These are phyloP conservation scores for Campoletis raptor DNA, from an alignment of 2,888 invertebrate species.

Conservation along the genomic window DNA sequence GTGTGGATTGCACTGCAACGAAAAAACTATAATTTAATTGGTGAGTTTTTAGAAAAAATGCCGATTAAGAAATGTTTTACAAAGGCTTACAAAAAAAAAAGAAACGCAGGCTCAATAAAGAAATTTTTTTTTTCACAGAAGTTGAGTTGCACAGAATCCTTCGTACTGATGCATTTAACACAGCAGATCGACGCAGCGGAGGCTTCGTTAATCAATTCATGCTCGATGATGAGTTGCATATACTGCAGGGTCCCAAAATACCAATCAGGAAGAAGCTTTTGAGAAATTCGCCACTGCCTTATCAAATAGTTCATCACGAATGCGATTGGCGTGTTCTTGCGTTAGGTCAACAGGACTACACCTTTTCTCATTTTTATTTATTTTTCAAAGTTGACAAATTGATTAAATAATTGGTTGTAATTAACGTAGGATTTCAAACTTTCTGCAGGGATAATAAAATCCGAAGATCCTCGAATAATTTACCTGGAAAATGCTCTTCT, in stretches of 20 bases:
- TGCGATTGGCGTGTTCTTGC: conserved; percentile 88
- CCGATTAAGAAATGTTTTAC: not conserved
- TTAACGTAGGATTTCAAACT: not conserved
- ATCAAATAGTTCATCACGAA: conserved; percentile 87
- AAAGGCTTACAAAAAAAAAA: not conserved
- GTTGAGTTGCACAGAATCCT: conserved; percentile 88
- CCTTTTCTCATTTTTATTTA: not conserved
- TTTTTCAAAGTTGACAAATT: not conserved
- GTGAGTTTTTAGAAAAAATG: conserved; percentile 80
- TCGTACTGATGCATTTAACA: conserved; percentile 88
- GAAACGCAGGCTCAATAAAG: conserved; percentile 37
- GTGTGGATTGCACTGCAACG: conserved; percentile 89
- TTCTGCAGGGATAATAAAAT: conserved; percentile 82
- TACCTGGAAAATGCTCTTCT: conserved; percentile 87
- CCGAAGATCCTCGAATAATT: conserved; percentile 84
- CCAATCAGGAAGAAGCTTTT: conserved; percentile 87
- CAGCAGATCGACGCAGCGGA: conserved; percentile 84
- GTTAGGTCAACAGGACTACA: conserved; percentile 79
- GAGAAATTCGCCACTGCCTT: conserved; percentile 87
- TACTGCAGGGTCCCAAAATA: conserved; percentile 86
- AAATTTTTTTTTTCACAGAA: conserved; percentile 84
- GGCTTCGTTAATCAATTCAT: conserved; percentile 81
- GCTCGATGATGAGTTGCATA: conserved; percentile 86
- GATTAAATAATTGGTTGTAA: not conserved
- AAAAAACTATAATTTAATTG: conserved; percentile 87